A percentile compares a stretch with the other conserved stretches of the same genome.
Conservation (phyloP, 2,113 vertebrate genomes). For the Actenoides lindsayi region DNA sequence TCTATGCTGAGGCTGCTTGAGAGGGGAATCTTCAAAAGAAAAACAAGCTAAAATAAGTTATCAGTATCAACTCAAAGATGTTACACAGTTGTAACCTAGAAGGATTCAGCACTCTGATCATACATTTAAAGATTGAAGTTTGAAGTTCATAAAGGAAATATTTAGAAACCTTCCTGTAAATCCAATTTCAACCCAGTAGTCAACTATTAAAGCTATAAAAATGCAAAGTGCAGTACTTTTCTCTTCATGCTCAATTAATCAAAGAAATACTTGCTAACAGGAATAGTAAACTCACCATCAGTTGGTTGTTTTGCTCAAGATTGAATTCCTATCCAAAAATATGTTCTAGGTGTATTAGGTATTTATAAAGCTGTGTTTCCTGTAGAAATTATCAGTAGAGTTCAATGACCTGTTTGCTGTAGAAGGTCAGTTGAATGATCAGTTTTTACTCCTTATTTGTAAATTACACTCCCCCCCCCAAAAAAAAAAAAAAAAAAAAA, state of each 20-base stretch:
- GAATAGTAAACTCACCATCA: neutral
- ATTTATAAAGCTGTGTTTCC: neutral
- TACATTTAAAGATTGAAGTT: neutral
- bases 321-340: neutral
- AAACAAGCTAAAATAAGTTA: neutral
- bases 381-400: neutral
- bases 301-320: neutral
- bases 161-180: neutral
- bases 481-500: neutral
- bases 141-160: neutral
- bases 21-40: neutral
- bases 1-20: neutral
- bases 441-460: neutral
- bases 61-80: neutral
- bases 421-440: neutral
- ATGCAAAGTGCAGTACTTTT: neutral
- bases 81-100: neutral
- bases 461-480: neutral
- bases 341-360: neutral
- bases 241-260: neutral
- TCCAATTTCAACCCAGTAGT: neutral
- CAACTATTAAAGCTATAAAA: neutral
- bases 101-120: neutral
- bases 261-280: neutral
- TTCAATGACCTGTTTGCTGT: neutral